Evolutionary conservation across 2,888 invertebrate species (phyloP), one percentile per base, ranked within the genome.

Genomic region (Cryptus armator): DNA sequence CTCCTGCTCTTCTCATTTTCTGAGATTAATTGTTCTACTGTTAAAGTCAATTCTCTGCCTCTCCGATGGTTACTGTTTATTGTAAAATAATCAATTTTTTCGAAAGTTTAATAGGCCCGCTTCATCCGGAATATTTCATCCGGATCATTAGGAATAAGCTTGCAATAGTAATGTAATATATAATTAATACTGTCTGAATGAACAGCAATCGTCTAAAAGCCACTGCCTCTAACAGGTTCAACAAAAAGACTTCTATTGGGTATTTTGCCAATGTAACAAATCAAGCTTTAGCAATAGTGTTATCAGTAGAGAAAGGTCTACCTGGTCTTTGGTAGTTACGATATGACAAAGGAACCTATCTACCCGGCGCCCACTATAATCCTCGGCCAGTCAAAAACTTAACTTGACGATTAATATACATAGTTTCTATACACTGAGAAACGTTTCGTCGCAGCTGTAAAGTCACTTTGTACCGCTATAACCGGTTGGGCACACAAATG

Each of bases 331-430:
- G n/a, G 14, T 51, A 51, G 66, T 76, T 71, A 43, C 46, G 3
- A 19, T 44, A 48, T 37, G 43, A 56, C 44, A 16, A 16, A 19
- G 59, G 46, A 37, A 44, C 51, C 12, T 6, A 16, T 32, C 59
- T 59, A 6, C 43, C 9, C 77, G n/a, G 6, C 16, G 56, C 56
- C 72, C 56, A 5, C 71, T 48, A 67, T 71, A 76, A 84, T 84
- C 80, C 66, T 43, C 51, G 66, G 16, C 59, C 77, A 81, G 71
- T 81, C 81, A 67, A 72, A 32, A 77, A 72, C 72, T 77, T 46
- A 44, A 71, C 77, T 72, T 43, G 10, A 19, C 77, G 59, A 76
- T 75, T 77, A 76, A 80, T 84, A 59, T 59, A 72, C 80, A 76
- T 72, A 9, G 24, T 14, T 67, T 29, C 48, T 6, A 32, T 12